A percentile compares a stretch with the other conserved stretches of the same genome.
Evolutionary conservation across 2,888 invertebrate species (phyloP).

Genomic region (Cabera pusaria): DNA sequence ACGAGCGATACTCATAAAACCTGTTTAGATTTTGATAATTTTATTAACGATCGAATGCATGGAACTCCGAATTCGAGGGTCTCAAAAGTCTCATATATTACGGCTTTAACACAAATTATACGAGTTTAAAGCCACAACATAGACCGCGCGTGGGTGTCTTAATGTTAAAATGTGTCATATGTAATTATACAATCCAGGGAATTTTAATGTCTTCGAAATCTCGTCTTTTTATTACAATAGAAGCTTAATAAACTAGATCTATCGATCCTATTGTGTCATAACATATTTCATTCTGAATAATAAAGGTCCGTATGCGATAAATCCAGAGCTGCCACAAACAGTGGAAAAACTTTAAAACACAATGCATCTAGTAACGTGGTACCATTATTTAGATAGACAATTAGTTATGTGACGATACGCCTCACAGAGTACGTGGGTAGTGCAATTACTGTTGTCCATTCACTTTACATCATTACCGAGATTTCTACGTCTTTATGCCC

Average conservation of each 20-base stretch:
- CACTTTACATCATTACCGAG: constrained; percentile 75
- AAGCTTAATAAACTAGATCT: constrained; percentile 68
- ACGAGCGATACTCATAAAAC: constrained; percentile 76
- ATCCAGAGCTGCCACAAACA: constrained; percentile 29
- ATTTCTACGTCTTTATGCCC: constrained; percentile 73
- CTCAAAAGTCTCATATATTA: constrained; percentile 80
- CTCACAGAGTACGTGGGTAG: constrained; percentile 61
- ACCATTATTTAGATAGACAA: constrained; percentile 57
- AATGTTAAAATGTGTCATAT: constrained; percentile 81
- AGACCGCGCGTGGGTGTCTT: constrained; percentile 76
- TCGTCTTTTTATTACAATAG: constrained; percentile 79
- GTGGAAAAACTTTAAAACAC: constrained; percentile 38
- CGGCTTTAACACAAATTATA: constrained; percentile 83
- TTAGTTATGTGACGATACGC: constrained; percentile 73
- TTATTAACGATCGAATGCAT: constrained; percentile 80
- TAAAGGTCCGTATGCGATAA: constrained; percentile 41
- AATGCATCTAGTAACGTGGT: constrained; percentile 37
- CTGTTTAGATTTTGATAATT: constrained; percentile 83
- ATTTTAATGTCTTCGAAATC: constrained; percentile 80
- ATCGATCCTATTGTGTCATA: constrained; percentile 61
- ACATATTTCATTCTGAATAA: constrained; percentile 62
- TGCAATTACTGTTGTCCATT: constrained; percentile 77
- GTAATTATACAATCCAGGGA: constrained; percentile 80
- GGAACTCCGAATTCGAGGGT: constrained; percentile 69
- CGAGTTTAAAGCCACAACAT: constrained; percentile 80